Evolutionary conservation across 2,888 invertebrate species (phyloP).

Genomic region (Lochmaea capreae): DNA sequence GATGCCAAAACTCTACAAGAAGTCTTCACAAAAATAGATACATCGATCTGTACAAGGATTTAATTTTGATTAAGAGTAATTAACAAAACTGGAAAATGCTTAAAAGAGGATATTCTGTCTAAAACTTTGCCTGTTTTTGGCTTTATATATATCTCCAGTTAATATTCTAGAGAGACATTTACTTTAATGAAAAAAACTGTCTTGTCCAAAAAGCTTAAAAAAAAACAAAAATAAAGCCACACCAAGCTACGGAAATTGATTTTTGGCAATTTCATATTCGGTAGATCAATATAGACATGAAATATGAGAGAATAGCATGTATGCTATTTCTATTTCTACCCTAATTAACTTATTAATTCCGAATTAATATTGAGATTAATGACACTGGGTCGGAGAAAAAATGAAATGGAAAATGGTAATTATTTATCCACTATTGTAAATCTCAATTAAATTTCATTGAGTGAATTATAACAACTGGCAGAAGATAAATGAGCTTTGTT

Average conservation of each 20-base stretch:
- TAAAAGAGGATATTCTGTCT: too few relatives aligned
- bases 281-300: background rate
- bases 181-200: too few relatives aligned
- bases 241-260: background rate
- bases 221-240: background rate
- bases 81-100: too few relatives aligned
- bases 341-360: background rate
- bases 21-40: too few relatives aligned
- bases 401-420: background rate
- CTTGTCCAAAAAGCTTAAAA: background rate
- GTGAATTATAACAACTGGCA: too few relatives aligned
- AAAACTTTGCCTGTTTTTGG: too few relatives aligned
- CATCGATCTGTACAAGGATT: too few relatives aligned
- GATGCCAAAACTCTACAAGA: too few relatives aligned
- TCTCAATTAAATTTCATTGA: background rate
- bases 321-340: background rate
- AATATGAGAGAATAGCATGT: background rate
- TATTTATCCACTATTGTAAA: background rate
- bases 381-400: background rate
- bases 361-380: background rate
- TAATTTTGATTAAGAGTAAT: too few relatives aligned
- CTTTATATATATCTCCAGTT: too few relatives aligned
- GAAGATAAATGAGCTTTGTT: too few relatives aligned
- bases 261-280: background rate
- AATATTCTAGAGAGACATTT: too few relatives aligned